A percentile compares a stretch with the other conserved stretches of the same genome.
phyloP scores from a whole-genome alignment of 2,888 invertebrate species.

The Creontiades dilutus region DNA sequence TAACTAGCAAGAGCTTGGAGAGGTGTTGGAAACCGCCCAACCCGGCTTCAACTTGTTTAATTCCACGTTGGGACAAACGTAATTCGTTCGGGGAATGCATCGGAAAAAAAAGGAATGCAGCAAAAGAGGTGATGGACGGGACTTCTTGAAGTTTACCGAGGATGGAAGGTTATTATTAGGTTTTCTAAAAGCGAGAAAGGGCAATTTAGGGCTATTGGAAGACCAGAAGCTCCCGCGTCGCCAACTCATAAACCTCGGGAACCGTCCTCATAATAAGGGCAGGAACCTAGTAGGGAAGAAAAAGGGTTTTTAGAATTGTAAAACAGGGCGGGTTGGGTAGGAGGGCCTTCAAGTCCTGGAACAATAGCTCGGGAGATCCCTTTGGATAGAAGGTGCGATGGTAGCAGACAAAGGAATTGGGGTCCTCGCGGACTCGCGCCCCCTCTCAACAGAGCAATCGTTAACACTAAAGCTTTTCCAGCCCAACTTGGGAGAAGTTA shows the following conservation, averaged over 20 bases:
- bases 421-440: conserved; percentile 36
- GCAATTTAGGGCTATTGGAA: conserved; percentile 41
- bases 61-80: neutral
- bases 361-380: conserved; percentile 43
- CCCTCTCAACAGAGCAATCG: conserved; percentile 25
- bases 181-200: conserved; percentile 17
- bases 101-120: neutral
- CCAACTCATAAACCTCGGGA: conserved; percentile 48
- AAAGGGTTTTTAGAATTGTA: conserved; percentile 61
- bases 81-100: conserved; percentile 48
- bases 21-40: conserved; percentile 40
- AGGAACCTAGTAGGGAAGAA: conserved; percentile 33
- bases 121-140: conserved; percentile 25
- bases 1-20: neutral
- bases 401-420: conserved; percentile 59
- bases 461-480: conserved; percentile 49
- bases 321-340: neutral
- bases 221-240: conserved; percentile 38
- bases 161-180: conserved; percentile 40
- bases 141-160: conserved; percentile 24
- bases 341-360: conserved; percentile 35
- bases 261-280: conserved; percentile 47
- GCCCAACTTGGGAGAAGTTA: conserved; percentile 46
- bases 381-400: conserved; percentile 48
- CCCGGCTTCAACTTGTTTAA: neutral